Evolutionary conservation across 2,888 invertebrate species (phyloP).

Genomic region (Agrotis ipsilon): DNA sequence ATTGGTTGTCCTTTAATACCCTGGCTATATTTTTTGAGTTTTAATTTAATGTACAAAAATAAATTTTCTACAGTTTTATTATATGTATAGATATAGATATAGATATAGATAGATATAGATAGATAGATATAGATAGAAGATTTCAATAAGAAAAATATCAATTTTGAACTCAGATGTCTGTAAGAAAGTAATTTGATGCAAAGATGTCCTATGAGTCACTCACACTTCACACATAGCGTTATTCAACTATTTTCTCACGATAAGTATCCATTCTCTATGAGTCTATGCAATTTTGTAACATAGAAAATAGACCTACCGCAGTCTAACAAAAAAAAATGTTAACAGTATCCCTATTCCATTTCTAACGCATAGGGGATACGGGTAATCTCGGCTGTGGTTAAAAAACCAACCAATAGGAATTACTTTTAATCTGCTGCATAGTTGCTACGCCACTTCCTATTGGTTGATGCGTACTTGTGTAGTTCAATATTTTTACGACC

Average conservation of each 20-base stretch:
- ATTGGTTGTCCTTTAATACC: too few relatives aligned
- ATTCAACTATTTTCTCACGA: slow-evolving; percentile 7
- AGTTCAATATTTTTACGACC: slow-evolving; percentile 69
- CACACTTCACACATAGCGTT: background rate
- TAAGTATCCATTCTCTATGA: slow-evolving; percentile 9
- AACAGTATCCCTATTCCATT: slow-evolving; percentile 63
- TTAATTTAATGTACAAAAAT: too few relatives aligned
- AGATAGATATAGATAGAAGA: too few relatives aligned
- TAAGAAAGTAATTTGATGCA: too few relatives aligned
- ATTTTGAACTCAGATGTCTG: background rate
- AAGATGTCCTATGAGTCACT: background rate
- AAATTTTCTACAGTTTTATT: too few relatives aligned
- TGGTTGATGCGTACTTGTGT: slow-evolving; percentile 61
- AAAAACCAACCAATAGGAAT: slow-evolving; percentile 66
- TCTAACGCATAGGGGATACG: slow-evolving; percentile 86
- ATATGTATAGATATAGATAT: too few relatives aligned
- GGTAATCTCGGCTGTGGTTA: slow-evolving; percentile 86
- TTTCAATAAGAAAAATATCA: too few relatives aligned
- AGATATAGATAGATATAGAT: too few relatives aligned
- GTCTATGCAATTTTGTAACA: slow-evolving; percentile 54
- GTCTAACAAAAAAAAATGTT: slow-evolving; percentile 58
- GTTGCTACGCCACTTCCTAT: slow-evolving; percentile 66
- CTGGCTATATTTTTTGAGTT: too few relatives aligned
- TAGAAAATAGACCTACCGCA: slow-evolving; percentile 72
- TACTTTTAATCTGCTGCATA: slow-evolving; percentile 64